These are phyloP conservation scores for Lophotriccus pileatus DNA, from an alignment of 2,797 vertebrate species.

Conservation along the genomic window DNA sequence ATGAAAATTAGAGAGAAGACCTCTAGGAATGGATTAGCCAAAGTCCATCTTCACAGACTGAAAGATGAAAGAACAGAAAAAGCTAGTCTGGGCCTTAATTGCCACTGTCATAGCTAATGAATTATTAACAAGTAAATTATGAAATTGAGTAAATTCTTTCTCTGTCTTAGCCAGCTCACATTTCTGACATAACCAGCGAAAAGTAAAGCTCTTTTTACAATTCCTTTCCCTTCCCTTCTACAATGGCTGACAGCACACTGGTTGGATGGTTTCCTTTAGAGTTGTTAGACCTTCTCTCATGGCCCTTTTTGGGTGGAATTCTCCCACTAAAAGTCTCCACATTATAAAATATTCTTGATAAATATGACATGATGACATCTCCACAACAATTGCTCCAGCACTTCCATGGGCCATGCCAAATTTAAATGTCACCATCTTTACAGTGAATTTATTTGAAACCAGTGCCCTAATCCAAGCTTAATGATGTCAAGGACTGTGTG, in stretches of 20 bases:
- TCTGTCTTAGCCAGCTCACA: not conserved
- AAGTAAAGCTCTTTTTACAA: not conserved
- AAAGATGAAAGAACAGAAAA: constrained; percentile 28
- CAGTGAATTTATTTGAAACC: not conserved
- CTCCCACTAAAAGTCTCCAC: not conserved
- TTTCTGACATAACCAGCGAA: not conserved
- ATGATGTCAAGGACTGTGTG: not conserved
- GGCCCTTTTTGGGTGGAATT: not conserved
- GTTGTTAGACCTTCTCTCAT: not conserved
- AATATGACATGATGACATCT: not conserved
- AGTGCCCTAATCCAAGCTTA: not conserved
- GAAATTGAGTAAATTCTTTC: constrained; percentile 30
- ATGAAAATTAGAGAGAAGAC: constrained; percentile 9
- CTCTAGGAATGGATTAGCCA: not conserved
- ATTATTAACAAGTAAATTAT: constrained; percentile 58
- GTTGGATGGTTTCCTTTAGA: not conserved
- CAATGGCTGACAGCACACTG: not conserved
- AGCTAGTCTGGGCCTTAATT: not conserved
- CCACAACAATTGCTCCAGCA: not conserved
- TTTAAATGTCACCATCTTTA: not conserved
- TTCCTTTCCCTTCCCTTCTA: not conserved
- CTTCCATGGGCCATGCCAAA: not conserved
- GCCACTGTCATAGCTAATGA: constrained; percentile 22
- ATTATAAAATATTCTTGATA: not conserved
- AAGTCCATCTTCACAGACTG: constrained; percentile 10